Evolutionary conservation across 1,140 invertebrate genomes (phyloP).

Genomic region (Hylyphantes graminicola): DNA sequence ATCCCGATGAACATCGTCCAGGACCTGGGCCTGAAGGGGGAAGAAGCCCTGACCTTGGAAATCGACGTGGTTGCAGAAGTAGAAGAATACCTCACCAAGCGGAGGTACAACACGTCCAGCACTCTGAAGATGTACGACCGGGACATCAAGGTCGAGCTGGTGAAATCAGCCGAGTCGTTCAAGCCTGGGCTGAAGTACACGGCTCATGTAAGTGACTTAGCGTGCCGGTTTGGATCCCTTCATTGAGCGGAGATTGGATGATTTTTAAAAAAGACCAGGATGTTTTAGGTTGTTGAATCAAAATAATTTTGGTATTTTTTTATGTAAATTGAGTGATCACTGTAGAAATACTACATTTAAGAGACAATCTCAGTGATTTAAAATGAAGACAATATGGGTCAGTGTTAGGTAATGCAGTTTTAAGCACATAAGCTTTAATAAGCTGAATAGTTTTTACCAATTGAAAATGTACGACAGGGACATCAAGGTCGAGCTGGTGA

Average conservation of each 20-base stretch:
- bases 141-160: slow-evolving; percentile 84
- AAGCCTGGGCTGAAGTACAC: slow-evolving; percentile 87
- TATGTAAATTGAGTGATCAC: too few species aligned
- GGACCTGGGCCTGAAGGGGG: slow-evolving; percentile 62
- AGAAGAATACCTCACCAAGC: slow-evolving; percentile 82
- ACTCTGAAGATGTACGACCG: slow-evolving; percentile 81
- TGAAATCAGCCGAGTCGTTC: slow-evolving; percentile 84
- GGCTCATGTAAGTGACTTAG: slow-evolving; percentile 76
- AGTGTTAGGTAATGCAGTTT: too few species aligned
- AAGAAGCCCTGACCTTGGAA: slow-evolving; percentile 71
- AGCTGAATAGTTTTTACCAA: too few species aligned
- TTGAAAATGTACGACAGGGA: slow-evolving; percentile 75
- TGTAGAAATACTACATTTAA: too few species aligned
- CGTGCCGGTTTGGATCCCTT: background rate
- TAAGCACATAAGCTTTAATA: too few species aligned
- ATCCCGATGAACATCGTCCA: slow-evolving; percentile 63
- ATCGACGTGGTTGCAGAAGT: slow-evolving; percentile 82
- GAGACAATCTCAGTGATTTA: too few species aligned
- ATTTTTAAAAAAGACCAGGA: too few species aligned
- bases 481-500: slow-evolving; percentile 84
- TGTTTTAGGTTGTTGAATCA: background rate
- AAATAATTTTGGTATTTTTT: background rate
- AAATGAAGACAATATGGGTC: too few species aligned
- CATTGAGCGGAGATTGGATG: background rate
- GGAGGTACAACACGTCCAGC: slow-evolving; percentile 82